Evolutionary conservation across 1,140 invertebrate genomes (phyloP), one percentile per base, ranked within the genome.

Genomic region (Penaeus vannamei): DNA sequence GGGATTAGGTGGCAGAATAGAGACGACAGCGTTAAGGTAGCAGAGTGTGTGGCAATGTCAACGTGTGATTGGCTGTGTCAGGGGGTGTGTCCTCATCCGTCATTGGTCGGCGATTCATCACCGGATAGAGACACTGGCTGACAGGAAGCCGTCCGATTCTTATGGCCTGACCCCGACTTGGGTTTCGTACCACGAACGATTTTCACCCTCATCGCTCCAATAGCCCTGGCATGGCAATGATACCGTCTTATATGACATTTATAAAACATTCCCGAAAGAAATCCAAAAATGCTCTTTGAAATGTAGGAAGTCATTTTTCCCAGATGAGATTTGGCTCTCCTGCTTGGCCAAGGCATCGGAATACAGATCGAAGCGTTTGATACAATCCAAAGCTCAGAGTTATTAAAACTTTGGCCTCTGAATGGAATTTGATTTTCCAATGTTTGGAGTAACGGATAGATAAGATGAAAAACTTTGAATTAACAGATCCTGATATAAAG

Each of bases 21-120:
- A 72, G 66, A 72, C n/a, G 66, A 72, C 32, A 72, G 66, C 32
- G 66, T 72, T 72, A 72, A 85, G 84, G 84, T 81, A 69, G 80
- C 76, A 82, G 88, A 59, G 53, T 85, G 84, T 90, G 84, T 90
- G 88, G 88, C 62, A 69, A 85, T 90, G 88, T 90, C 88, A 90
- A 85, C 83, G 88, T 90, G 88, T 90, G 88, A 90, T 90, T 90
- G 88, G 88, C 88, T 90, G 88, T 90, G 88, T 90, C 88, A 90
- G 88, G 88, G 88, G 88, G 88, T 90, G 88, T 90, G 88, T 90
- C 88, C 84, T 85, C 88, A 90, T 90, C 88, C 83, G 83, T 90
- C 88, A 90, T 90, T 90, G 88, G 88, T 90, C 88, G 88, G 84
- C 88, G 84, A 90, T 90, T 84, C 88, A 90, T 90, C 88, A 90